These are phyloP conservation scores for Eulemur mongoz DNA, from an alignment of 2,797 vertebrate species.

Conservation along the genomic window DNA sequence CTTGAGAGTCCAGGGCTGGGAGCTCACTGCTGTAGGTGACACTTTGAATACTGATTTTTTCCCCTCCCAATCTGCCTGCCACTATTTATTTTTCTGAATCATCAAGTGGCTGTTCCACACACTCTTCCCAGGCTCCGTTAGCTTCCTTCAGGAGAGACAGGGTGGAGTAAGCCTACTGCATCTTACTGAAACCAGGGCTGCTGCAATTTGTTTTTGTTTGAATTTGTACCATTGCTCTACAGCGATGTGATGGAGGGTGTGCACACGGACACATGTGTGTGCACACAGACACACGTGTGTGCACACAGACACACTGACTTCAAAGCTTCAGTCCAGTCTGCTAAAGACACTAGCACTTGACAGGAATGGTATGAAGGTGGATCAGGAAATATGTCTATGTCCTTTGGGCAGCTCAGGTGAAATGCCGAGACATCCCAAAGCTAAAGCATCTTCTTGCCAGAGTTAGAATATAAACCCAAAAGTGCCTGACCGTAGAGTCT, in stretches of 20 bases:
- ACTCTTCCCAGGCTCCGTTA: accelerated
- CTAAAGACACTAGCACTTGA: no score
- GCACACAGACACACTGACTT: not conserved
- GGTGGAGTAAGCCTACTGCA: accelerated
- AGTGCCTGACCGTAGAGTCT: accelerated
- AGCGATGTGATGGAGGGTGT: accelerated
- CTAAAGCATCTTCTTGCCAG: not conserved
- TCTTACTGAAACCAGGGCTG: not conserved
- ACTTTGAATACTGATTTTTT: not conserved
- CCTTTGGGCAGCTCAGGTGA: accelerated
- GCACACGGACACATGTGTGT: no score
- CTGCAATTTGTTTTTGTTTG: accelerated
- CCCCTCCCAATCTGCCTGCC: not conserved
- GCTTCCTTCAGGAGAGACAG: accelerated
- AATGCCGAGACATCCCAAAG: not conserved
- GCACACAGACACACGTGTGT: no score
- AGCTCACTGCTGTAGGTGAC: accelerated
- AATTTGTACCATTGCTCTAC: not conserved
- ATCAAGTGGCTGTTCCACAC: accelerated
- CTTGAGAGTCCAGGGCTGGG: not conserved
- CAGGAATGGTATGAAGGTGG: accelerated
- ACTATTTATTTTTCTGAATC: not conserved
- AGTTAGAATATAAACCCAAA: not conserved
- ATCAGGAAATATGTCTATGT: not conserved
- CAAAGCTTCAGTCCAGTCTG: not conserved